These are phyloP conservation scores for Notodonta ziczac DNA, from an alignment of 2,888 invertebrate species.

Conservation along the genomic window DNA sequence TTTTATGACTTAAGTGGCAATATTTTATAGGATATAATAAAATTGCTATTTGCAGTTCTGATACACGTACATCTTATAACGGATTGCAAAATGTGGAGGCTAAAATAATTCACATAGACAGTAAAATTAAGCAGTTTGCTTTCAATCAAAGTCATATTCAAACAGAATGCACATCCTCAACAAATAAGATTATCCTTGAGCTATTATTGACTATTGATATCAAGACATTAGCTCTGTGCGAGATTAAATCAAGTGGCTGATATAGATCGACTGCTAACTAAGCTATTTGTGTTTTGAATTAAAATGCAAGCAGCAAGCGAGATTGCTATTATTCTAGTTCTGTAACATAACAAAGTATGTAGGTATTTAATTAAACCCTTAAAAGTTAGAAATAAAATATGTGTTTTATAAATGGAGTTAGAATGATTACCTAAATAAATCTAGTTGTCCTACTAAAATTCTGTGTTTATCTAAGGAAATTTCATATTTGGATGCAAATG, in stretches of 20 bases:
- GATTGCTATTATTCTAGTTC: neutral
- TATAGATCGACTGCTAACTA: conserved; percentile 66
- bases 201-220: conserved; percentile 60
- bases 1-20: conserved; percentile 8
- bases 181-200: conserved; percentile 65
- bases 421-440: neutral
- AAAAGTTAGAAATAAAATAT: neutral
- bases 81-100: conserved; percentile 29
- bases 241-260: conserved; percentile 69
- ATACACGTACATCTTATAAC: conserved; percentile 2
- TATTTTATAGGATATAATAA: conserved; percentile 6
- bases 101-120: conserved; percentile 24
- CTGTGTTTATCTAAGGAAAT: conserved; percentile 11
- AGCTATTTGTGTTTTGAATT: conserved; percentile 38
- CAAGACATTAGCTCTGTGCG: conserved; percentile 60
- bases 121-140: conserved; percentile 52
- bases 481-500: conserved; percentile 34
- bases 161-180: conserved; percentile 47
- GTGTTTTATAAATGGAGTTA: neutral
- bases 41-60: conserved; percentile 7
- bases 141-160: conserved; percentile 45
- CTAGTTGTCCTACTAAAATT: neutral
- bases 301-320: conserved; percentile 34
- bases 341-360: neutral
- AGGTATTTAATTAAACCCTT: neutral